Percentiles rank a stretch among this genome's conserved stretches.
These are phyloP conservation scores for Pocillopora grandis DNA, from an alignment of 92 coral and sea anemone genomes.

Conservation along the genomic window DNA sequence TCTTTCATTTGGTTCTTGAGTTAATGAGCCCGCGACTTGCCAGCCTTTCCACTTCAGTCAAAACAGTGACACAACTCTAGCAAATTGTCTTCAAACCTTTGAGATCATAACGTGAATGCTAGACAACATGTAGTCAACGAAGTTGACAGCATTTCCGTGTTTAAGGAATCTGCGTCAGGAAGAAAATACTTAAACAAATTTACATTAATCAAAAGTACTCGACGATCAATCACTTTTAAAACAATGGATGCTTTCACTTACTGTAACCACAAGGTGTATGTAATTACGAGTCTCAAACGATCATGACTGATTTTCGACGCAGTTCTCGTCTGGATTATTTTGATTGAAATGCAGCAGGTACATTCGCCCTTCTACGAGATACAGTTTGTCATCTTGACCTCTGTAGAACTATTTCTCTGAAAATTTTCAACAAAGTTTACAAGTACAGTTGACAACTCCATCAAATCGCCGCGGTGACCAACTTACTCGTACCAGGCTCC, in stretches of 20 bases:
- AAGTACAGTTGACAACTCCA: neutral
- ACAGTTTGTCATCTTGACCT: neutral
- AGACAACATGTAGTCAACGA: too few relatives aligned
- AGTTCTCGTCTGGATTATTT: neutral
- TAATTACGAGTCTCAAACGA: neutral
- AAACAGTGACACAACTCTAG: neutral
- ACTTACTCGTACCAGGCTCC: constrained; percentile 17
- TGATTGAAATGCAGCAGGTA: neutral
- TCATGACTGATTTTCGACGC: neutral
- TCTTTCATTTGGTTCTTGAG: constrained; percentile 38
- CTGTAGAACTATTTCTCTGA: neutral
- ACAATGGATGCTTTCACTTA: constrained; percentile 21
- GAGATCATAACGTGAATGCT: neutral
- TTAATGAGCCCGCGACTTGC: neutral
- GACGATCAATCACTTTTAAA: neutral
- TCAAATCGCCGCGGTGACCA: constrained; percentile 30
- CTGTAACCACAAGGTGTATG: neutral
- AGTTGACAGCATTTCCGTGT: neutral
- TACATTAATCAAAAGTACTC: neutral
- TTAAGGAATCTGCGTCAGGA: neutral
- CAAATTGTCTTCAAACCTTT: neutral
- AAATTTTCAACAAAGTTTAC: constrained; percentile 12
- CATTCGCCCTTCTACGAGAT: neutral
- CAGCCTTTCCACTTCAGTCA: too few relatives aligned
- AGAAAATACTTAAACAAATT: neutral